phyloP scores from a whole-genome alignment of 2,113 vertebrate species.

The Cichladusa arquata region DNA sequence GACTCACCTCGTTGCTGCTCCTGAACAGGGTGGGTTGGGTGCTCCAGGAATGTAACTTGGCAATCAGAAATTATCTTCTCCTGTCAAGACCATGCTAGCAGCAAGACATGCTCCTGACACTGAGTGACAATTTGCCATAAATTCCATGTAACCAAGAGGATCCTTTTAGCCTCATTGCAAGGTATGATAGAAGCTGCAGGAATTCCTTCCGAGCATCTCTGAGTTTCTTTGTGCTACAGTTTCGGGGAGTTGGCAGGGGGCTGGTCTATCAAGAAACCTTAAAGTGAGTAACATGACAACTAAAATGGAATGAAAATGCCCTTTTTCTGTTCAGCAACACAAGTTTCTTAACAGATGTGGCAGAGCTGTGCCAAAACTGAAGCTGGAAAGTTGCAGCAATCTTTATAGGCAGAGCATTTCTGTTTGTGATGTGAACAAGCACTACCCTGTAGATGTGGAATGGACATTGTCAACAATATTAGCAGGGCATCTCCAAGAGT shows the following conservation, averaged over 20 bases:
- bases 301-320: neutral
- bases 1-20: neutral
- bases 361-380: neutral
- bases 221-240: neutral
- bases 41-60: neutral
- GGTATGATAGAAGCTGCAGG: neutral
- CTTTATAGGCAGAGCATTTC: neutral
- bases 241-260: neutral
- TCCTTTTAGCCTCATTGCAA: neutral
- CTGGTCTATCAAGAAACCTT: neutral
- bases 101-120: neutral
- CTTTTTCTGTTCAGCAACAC: neutral
- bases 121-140: neutral
- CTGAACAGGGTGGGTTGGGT: rapidly evolving
- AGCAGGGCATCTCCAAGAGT: neutral
- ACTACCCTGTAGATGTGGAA: neutral
- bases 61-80: neutral
- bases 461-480: neutral
- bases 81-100: neutral
- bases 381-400: neutral
- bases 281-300: neutral
- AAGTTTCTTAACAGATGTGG: neutral
- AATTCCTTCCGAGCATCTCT: neutral
- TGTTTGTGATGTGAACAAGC: neutral
- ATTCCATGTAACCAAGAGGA: neutral